phyloP scores from a whole-genome alignment of 1,140 invertebrate genomes.

The Drosophila serrata region DNA sequence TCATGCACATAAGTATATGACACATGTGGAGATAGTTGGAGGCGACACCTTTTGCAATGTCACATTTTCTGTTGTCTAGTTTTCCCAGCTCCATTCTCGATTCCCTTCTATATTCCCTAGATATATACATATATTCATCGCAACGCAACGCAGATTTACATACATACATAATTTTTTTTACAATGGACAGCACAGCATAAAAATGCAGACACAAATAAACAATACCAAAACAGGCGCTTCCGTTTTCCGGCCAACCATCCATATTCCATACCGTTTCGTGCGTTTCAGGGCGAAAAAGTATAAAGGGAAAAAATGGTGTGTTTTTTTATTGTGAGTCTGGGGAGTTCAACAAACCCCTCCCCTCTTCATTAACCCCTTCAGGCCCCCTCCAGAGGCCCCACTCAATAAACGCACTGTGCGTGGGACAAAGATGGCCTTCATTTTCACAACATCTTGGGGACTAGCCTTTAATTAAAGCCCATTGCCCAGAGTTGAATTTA shows the following conservation, averaged over 20 bases:
- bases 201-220: constrained; percentile 60
- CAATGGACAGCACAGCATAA: constrained; percentile 53
- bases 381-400: background rate
- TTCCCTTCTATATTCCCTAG: background rate
- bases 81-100: constrained; percentile 14
- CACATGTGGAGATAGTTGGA: constrained; percentile 39
- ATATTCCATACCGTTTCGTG: constrained; percentile 4
- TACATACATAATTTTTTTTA: constrained; percentile 65
- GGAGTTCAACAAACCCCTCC: constrained; percentile 40
- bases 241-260: constrained; percentile 65
- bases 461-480: constrained; percentile 67
- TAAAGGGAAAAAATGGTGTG: constrained; percentile 26
- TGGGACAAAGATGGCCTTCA: constrained; percentile 51
- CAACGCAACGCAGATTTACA: constrained; percentile 47
- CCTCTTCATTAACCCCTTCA: constrained; percentile 18
- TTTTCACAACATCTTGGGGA: constrained; percentile 27
- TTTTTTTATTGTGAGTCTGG: constrained; percentile 3
- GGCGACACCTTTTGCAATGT: constrained; percentile 67
- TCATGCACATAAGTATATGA: constrained; percentile 21
- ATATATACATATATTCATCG: background rate
- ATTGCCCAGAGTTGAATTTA: constrained; percentile 59
- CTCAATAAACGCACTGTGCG: constrained; percentile 38
- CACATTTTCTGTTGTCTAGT: constrained; percentile 21
- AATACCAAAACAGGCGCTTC: constrained; percentile 73
- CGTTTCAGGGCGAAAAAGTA: constrained; percentile 30